These are phyloP conservation scores for Montipora foliosa DNA, from an alignment of 64 coral and sea anemone genomes.

Conservation along the genomic window DNA sequence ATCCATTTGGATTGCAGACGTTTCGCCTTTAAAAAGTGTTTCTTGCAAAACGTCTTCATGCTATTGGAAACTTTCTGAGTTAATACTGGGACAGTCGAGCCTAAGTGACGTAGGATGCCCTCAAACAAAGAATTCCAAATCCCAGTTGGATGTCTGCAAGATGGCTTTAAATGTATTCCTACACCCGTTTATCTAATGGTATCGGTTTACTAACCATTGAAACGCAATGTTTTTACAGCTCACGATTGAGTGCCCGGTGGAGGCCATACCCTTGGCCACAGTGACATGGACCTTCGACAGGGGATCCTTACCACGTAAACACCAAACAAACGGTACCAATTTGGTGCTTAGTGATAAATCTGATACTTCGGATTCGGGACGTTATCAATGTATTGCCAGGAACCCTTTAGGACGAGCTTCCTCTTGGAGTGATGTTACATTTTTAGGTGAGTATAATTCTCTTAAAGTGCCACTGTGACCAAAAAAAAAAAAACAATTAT, in stretches of 20 bases:
- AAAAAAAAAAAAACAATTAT: too few species aligned
- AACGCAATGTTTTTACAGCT: conserved; percentile 6
- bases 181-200: not conserved
- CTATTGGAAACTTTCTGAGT: too few species aligned
- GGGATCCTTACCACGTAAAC: conserved; percentile 1
- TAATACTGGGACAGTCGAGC: too few species aligned
- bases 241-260: conserved; percentile 59
- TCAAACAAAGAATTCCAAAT: too few species aligned
- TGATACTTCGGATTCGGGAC: conserved; percentile 29
- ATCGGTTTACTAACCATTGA: not conserved
- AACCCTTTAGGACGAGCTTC: conserved; percentile 62
- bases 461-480: too few species aligned
- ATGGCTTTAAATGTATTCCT: not conserved
- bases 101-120: too few species aligned
- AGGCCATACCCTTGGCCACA: conserved; percentile 66
- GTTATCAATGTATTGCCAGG: conserved; percentile 63
- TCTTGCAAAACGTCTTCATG: too few species aligned
- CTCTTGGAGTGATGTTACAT: conserved; percentile 54
- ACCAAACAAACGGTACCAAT: not conserved
- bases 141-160: too few species aligned
- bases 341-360: conserved; percentile 37
- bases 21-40: too few species aligned
- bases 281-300: conserved; percentile 62
- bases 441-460: conserved; percentile 64
- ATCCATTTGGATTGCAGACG: too few species aligned